These are phyloP conservation scores for Chironomus tentans DNA, from an alignment of 2,888 invertebrate species.

Conservation along the genomic window DNA sequence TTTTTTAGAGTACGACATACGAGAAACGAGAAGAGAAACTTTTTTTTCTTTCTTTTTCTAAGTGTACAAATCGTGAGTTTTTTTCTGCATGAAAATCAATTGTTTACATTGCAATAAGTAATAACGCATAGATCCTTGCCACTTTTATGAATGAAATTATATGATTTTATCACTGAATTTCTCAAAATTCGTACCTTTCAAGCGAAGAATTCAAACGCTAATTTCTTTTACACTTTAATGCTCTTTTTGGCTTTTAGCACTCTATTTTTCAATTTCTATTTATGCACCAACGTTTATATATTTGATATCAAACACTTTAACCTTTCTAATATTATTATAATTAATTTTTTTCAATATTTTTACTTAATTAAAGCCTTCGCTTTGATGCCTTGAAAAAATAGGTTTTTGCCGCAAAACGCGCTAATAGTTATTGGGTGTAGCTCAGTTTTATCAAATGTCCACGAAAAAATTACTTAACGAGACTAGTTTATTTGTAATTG, in stretches of 20 bases:
- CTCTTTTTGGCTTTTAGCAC: background rate
- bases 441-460: no score
- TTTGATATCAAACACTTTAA: background rate
- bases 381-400: background rate
- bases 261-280: background rate
- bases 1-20: background rate
- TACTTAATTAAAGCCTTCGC: background rate
- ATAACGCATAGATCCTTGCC: background rate
- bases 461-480: no score
- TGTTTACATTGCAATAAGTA: conserved; percentile 18
- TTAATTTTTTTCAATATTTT: background rate
- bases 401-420: no score
- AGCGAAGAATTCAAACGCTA: background rate
- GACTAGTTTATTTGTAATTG: no score
- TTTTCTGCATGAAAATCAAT: conserved; percentile 14
- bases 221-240: background rate
- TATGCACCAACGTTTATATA: background rate
- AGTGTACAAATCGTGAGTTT: conserved; percentile 9
- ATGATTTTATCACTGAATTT: background rate
- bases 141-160: conserved; percentile 11
- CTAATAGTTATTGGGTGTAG: no score
- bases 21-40: conserved; percentile 19
- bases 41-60: conserved; percentile 14
- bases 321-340: background rate
- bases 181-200: background rate